Base-by-base conservation (phyloP, 2,113 vertebrate species). In the Apus apus region DNA sequence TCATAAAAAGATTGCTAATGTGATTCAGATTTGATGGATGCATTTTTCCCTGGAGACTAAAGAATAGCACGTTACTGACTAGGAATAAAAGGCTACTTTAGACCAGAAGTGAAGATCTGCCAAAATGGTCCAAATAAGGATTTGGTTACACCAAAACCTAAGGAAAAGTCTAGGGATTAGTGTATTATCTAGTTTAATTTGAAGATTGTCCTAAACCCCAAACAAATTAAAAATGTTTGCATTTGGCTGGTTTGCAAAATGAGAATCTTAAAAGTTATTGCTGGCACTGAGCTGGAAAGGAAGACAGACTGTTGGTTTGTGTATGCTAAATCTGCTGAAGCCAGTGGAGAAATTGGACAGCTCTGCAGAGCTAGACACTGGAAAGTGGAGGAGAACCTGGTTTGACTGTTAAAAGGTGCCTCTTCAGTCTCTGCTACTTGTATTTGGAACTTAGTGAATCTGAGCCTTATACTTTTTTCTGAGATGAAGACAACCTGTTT, bases 161-260 rank as follows among this genome's bases (percentile, higher is more conserved):
- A 65, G 61, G 43, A 68, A 78, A 93, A 76, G 21, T 71, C 20
- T 57, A 32, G 40, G 46, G 29, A 58, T 91, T 72, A 40, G 12
- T 56, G 20, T 70, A 10, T 80, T 80, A 68, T 85, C 30, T 85
- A 48, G 43, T 62, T 83, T 32, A 87, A 85, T 43, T 90, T 21
- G 54, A 73, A 77, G 25, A 34, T 51, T 0, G 1, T 90, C 61
- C 40, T 77, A 62, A 95, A 36, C 27, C 6, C 68, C 30, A 64
- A 94, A 72, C 40, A 88, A 94, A 38, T 68, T 34, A 78, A 48
- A 87, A 87, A 34, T 58, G 22, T 38, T 93, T 75, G 61, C 27
- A 10, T 94, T 87, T 79, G 78, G n/a, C 58, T 73, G 25, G 27
- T 72, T 90, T 91, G 67, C 58, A 62, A 34, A 88, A 72, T 58